A percentile compares a stretch with the other conserved stretches of the same genome.
These are phyloP conservation scores for Hippotragus niger DNA, from an alignment of 2,113 vertebrate species.

Conservation along the genomic window DNA sequence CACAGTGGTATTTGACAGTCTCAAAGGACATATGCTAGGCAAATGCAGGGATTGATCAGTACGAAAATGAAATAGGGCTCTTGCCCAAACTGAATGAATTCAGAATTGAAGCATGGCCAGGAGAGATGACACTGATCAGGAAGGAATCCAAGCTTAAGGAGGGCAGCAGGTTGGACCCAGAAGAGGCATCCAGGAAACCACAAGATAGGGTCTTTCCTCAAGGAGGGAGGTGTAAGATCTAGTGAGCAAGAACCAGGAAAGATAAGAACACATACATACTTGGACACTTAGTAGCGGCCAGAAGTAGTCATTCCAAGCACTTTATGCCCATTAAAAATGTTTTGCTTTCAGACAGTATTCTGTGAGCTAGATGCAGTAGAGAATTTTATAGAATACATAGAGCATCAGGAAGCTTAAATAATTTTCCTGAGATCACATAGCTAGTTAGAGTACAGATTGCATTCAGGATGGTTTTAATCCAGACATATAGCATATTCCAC, in stretches of 20 bases:
- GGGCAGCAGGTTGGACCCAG: neutral
- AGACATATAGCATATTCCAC: neutral
- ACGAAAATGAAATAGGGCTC: neutral
- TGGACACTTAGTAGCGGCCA: fast-evolving
- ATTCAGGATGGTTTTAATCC: neutral
- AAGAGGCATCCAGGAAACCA: neutral
- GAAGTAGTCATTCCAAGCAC: neutral
- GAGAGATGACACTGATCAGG: neutral
- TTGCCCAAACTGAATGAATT: neutral
- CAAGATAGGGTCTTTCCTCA: neutral
- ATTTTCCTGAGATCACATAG: neutral
- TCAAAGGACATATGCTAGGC: neutral
- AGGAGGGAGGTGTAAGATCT: neutral
- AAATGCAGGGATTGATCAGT: neutral
- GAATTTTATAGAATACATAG: neutral
- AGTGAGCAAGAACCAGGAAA: neutral
- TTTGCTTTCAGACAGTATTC: neutral
- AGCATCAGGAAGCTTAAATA: neutral
- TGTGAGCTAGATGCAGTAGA: neutral
- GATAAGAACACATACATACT: neutral
- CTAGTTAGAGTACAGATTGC: neutral
- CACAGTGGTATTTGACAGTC: neutral
- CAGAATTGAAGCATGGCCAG: neutral
- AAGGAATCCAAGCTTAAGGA: neutral
- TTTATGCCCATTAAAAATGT: neutral